Evolutionary conservation across 1,140 invertebrate genomes (phyloP).

Genomic region (Drosophila sturtevanti): DNA sequence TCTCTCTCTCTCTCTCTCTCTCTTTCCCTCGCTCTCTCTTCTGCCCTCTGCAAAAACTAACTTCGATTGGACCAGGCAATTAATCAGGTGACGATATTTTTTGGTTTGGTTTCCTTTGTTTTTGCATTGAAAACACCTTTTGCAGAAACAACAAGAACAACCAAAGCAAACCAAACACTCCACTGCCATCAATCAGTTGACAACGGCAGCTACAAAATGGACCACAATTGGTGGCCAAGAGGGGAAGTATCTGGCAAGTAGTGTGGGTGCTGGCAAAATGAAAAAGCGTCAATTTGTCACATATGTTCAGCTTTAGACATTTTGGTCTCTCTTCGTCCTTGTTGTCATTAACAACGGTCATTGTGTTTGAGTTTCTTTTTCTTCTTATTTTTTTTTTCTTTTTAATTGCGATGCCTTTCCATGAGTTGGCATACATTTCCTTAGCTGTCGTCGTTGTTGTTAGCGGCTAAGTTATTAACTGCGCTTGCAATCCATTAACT

Average conservation of each 20-base stretch:
- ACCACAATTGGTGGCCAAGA: slow-evolving; percentile 19
- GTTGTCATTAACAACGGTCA: slow-evolving; percentile 63
- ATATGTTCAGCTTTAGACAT: slow-evolving; percentile 54
- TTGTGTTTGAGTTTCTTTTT: slow-evolving; percentile 45
- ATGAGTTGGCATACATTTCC: slow-evolving; percentile 2
- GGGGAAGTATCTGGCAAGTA: slow-evolving; percentile 24
- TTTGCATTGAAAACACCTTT: slow-evolving; percentile 77
- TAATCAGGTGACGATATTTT: slow-evolving; percentile 53
- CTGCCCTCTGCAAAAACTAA: neutral
- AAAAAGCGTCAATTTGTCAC: slow-evolving; percentile 81
- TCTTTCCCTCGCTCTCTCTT: neutral
- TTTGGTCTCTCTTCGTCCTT: slow-evolving; percentile 7
- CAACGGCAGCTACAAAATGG: slow-evolving; percentile 39
- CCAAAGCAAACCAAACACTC: slow-evolving; percentile 27
- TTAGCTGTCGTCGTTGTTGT: slow-evolving; percentile 55
- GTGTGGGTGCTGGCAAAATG: slow-evolving; percentile 67
- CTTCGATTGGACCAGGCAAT: slow-evolving; percentile 60
- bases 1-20: neutral
- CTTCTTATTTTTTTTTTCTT: too few species aligned
- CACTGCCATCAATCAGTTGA: slow-evolving; percentile 66
- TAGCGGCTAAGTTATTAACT: slow-evolving; percentile 61
- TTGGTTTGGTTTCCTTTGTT: slow-evolving; percentile 34
- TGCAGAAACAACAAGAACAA: slow-evolving; percentile 42
- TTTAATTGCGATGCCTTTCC: slow-evolving; percentile 53
- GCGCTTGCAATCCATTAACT: slow-evolving; percentile 73